phyloP scores from a whole-genome alignment of 2,888 invertebrate genomes.

The Polydrusus cervinus region DNA sequence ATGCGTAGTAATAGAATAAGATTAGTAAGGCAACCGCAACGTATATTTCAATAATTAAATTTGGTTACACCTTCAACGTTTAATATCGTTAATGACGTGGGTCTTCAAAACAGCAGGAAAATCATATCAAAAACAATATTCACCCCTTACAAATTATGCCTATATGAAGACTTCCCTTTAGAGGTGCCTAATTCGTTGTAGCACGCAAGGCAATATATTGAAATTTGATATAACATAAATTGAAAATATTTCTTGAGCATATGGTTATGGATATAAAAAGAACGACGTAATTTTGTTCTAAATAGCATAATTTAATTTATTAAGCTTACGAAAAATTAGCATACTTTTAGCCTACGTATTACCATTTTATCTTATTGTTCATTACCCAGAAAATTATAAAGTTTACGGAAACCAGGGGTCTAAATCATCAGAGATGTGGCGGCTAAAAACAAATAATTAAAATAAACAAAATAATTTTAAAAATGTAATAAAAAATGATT shows the following conservation, averaged over 20 bases:
- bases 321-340: no score
- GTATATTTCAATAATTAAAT: neutral
- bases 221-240: constrained; percentile 32
- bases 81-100: constrained; percentile 4
- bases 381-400: constrained; percentile 3
- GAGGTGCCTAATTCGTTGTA: constrained; percentile 29
- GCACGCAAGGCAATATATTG: constrained; percentile 32
- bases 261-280: neutral
- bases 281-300: no score
- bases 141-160: constrained; percentile 29
- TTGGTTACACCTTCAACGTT: neutral
- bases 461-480: neutral
- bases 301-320: no score
- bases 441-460: constrained; percentile 63
- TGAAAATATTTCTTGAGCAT: constrained; percentile 10
- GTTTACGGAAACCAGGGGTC: constrained; percentile 68
- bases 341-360: neutral
- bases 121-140: constrained; percentile 16
- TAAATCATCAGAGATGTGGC: constrained; percentile 65
- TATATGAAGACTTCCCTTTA: constrained; percentile 31
- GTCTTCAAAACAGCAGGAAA: constrained; percentile 19
- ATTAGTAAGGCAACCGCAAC: no score
- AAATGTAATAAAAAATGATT: no score
- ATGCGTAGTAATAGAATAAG: no score
- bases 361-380: neutral